phyloP scores from a whole-genome alignment of 2,888 invertebrate genomes.

The Acleris holmiana region DNA sequence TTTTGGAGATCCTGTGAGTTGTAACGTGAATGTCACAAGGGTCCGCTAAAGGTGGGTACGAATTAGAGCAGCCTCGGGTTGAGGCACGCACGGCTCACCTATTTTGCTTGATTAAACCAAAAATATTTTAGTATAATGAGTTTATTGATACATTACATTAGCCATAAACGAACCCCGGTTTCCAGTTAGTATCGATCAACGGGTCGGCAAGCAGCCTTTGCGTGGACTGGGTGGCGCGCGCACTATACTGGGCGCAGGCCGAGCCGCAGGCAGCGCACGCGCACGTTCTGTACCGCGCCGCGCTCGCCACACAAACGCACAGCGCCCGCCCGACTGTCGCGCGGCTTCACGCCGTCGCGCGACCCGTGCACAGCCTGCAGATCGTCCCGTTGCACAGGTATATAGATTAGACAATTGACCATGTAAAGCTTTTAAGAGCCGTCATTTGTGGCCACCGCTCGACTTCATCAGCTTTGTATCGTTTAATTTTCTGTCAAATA shows the following conservation, averaged over 20 bases:
- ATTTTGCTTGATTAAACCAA: too few species aligned
- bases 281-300: conserved; percentile 86
- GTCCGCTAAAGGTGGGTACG: too few species aligned
- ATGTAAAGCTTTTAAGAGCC: background rate
- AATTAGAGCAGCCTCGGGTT: too few species aligned
- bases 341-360: conserved; percentile 81
- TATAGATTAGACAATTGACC: conserved; percentile 41
- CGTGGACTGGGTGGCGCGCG: conserved; percentile 94
- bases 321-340: conserved; percentile 81
- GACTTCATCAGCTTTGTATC: too few species aligned
- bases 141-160: too few species aligned
- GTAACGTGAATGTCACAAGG: too few species aligned
- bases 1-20: too few species aligned
- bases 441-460: too few species aligned
- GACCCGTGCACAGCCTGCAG: conserved; percentile 87
- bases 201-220: conserved; percentile 86
- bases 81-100: too few species aligned
- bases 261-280: conserved; percentile 72
- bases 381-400: conserved; percentile 90
- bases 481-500: too few species aligned
- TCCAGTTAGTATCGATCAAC: conserved; percentile 73
- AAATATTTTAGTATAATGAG: too few species aligned
- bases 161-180: too few species aligned
- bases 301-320: conserved; percentile 85
- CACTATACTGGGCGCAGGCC: conserved; percentile 92